Evolutionary conservation across 1,140 invertebrate genomes (phyloP).

Genomic region (Gryon sp.): DNA sequence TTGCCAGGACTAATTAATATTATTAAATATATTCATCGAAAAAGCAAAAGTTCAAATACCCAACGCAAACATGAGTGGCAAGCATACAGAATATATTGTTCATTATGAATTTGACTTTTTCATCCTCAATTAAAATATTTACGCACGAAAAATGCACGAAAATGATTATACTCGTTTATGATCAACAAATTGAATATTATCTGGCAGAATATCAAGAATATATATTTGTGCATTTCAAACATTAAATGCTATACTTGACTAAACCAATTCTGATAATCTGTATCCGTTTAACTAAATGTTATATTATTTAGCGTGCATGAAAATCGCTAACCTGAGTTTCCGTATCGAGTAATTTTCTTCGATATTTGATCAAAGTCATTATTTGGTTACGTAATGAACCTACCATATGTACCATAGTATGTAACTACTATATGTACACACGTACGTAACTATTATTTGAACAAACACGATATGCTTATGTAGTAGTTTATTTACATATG

Average conservation of each 20-base stretch:
- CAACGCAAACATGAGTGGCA: too few relatives aligned
- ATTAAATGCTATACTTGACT: not conserved
- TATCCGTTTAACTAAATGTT: not conserved
- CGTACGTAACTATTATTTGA: constrained; percentile 30
- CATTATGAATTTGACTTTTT: too few relatives aligned
- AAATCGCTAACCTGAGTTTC: constrained; percentile 10
- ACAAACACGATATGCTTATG: constrained; percentile 26
- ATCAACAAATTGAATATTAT: too few relatives aligned
- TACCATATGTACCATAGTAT: constrained; percentile 22
- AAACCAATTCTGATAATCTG: constrained; percentile 9
- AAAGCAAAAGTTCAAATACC: too few relatives aligned
- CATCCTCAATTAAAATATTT: too few relatives aligned
- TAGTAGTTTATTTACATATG: constrained; percentile 30
- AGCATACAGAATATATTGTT: too few relatives aligned
- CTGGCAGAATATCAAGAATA: too few relatives aligned
- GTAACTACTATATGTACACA: constrained; percentile 15
- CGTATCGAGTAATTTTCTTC: constrained; percentile 22
- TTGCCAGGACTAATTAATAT: too few relatives aligned
- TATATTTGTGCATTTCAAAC: too few relatives aligned
- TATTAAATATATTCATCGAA: too few relatives aligned
- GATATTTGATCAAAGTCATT: constrained; percentile 30
- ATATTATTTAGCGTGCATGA: not conserved
- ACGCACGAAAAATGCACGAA: too few relatives aligned
- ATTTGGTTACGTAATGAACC: constrained; percentile 15
- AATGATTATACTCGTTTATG: too few relatives aligned